Base-by-base conservation (phyloP, 2,797 vertebrate species). In the Silurus aristotelis region DNA sequence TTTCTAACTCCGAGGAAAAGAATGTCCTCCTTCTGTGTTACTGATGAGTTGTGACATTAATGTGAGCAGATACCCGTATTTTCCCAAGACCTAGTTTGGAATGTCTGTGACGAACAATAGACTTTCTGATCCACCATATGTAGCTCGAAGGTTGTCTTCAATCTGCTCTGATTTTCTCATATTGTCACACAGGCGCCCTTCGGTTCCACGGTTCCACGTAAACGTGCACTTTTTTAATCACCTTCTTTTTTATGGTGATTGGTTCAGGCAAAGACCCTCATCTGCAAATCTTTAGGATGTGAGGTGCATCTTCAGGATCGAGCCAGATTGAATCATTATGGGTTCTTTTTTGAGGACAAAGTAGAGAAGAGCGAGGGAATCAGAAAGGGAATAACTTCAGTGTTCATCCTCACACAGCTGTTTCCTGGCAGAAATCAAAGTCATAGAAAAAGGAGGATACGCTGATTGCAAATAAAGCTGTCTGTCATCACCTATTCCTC, bases 391-490 rank as follows among this genome's bases (percentile, higher is more conserved):
- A 71, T 83, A 83, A 84, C 85, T 81, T 83, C 48, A 48, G 75
- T 63, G 31, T 64, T 56, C 81, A 71, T 88, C 73, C 71, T 56
- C 6, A 15, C 76, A 77, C 68, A 83, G 80, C 87, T 85, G 87
- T 83, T 87, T 83, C 58, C 66, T 25, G 43, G 31, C 80, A 84
- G 87, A 88, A 87, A 80, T 86, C 76, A 72, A 85, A 86, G 61
- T 38, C 31, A 1, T 52, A 78, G 38, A 84, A 84, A 88, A 70
- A 58, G 66, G 77, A 87, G 76, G 86, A 84, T 83, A 58, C 56
- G n/a, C 85, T 85, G 87, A 88, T 89, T 89, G 82, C 83, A 87
- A 88, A 88, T 88, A 85, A 82, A 71, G 80, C 80, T 63, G 77
- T 87, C 85, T 89, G 80, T 85, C 87, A 89, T 85, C 86, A 82